Percentiles rank a stretch among this genome's conserved stretches.
phyloP scores from a whole-genome alignment of 1,140 invertebrate species.

The Drosophila yakuba region DNA sequence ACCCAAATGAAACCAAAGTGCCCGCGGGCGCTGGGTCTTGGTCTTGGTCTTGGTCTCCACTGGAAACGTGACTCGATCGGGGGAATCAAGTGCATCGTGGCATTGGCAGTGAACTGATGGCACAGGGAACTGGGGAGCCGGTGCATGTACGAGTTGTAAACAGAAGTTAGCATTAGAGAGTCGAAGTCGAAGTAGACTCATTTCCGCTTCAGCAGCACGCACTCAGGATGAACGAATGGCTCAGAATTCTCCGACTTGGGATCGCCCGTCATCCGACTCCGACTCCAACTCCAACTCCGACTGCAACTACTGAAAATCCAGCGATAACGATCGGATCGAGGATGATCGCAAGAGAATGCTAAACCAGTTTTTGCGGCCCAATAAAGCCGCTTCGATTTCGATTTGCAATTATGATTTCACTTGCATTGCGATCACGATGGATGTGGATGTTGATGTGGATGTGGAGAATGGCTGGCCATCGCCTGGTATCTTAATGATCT shows the following conservation, averaged over 20 bases:
- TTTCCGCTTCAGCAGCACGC: constrained; percentile 75
- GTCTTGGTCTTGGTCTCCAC: not conserved
- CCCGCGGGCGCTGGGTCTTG: constrained; percentile 27
- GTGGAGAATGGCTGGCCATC: constrained; percentile 29
- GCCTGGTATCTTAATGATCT: constrained; percentile 38
- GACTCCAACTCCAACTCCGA: not conserved
- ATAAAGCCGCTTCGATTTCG: constrained; percentile 54
- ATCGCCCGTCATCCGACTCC: not conserved
- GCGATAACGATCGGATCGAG: constrained; percentile 19
- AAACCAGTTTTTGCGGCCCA: constrained; percentile 70
- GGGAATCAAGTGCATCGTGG: constrained; percentile 45
- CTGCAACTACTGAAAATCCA: constrained; percentile 3
- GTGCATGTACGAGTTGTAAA: constrained; percentile 31
- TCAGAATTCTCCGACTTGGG: constrained; percentile 49
- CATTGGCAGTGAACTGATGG: constrained; percentile 17
- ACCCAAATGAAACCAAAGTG: constrained; percentile 43
- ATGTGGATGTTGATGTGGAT: constrained; percentile 27
- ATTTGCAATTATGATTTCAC: constrained; percentile 81
- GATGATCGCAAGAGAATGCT: constrained; percentile 44
- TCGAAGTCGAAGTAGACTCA: constrained; percentile 38
- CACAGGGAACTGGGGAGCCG: constrained; percentile 1
- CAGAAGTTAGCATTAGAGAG: constrained; percentile 43
- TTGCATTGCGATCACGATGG: constrained; percentile 55
- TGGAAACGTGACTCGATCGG: constrained; percentile 57
- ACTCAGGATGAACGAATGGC: constrained; percentile 75